Base-by-base conservation (phyloP, 2,888 invertebrate species). In the Gisinianus flammeolus region DNA sequence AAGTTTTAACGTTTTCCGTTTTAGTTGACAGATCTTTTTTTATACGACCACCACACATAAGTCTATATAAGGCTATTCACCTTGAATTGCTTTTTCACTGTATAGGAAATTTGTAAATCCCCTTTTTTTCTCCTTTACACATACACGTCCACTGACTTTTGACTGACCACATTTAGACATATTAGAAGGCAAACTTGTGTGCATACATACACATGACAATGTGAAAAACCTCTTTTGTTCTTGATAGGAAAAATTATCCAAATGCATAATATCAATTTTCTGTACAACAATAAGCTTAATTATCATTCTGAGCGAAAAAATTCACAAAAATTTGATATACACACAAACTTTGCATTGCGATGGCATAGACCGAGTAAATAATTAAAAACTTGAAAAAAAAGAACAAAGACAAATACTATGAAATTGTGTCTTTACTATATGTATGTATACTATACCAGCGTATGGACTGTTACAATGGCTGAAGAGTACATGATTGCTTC, bases 61-160 rank as follows among this genome's bases (percentile, higher is more conserved):
- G 30, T 31, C 79, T 74, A 44, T 73, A 56, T 73, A 79, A 30
- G 77, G 79, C 24, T 58, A 69, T 64, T 80, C 72, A 79, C 75
- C 78, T 81, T 79, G 79, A 81, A 79, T 79, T 73, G 74, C 67
- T 78, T 77, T 80, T 76, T 8, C 52, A 66, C 67, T 52, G 66
- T 24, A 12, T 26, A 67, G 67, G 67, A 75, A 76, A 54, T 52
- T 68, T 76, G 30, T 10, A 69, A 69, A n/a, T 44, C 16, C 24
- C 26, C 16, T 52, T 69, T 44, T 69, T 69, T 35, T 69, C 4
- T 44, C 33, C 24, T 33, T 69, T 28, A 26, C 24, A 66, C 66
- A 26, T 6, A 26, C 28, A 30, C 4, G n/a, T 30, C 16, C 28
- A 31, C 35, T 26, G 52, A 44, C 22, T 16, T 35, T 62, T 6